Evolutionary conservation across 2,888 invertebrate species (phyloP), one percentile per base, ranked within the genome.

Genomic region (Masnerella sp.): DNA sequence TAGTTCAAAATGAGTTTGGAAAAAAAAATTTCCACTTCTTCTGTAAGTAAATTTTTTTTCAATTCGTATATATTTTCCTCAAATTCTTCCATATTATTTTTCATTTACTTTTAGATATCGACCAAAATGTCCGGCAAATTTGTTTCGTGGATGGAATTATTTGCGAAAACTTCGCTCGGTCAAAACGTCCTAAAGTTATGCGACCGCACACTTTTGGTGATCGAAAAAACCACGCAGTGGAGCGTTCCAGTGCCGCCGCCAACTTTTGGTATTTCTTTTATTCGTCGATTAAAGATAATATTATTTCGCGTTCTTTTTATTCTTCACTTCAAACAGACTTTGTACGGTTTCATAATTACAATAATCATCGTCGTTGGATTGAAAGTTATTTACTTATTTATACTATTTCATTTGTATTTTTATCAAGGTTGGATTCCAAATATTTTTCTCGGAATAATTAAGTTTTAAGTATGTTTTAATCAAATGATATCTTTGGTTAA

Each of bases 161-260:
- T 72, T 3, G 80, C 81, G 11, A 80, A 78, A 43, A 79, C 79
- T 20, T 77, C 78, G 2, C 3, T 89, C 0, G 91, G 91, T 0
- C 90, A 90, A 81, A 82, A 85, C 0, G 79, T 86, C 22, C 82
- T 91, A 22, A 85, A 88, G 65, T 80, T 89, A 18, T 38, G 88
- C 2, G 91, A 91, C 78, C 88, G 88, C 7, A 85, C 87, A 18
- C 84, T 91, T 0, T 90, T 89, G 89, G 86, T 89, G 9, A 79
- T 90, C 0, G 91, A 91, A 81, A 90, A 91, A 77, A 89, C 90
- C 20, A 89, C 90, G 0, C 87, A 89, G 62, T 91, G 91, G 91
- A 90, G 90, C 5, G 88, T 91, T 20, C 90, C 91, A 0, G 4
- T 30, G n/a, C 74, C 80, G 4, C 81, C 82, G 64, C 40, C 77